A percentile compares a stretch with the other conserved stretches of the same genome.
These are phyloP conservation scores for Drosophila siamana DNA, from an alignment of 2,888 invertebrate genomes.

Conservation along the genomic window DNA sequence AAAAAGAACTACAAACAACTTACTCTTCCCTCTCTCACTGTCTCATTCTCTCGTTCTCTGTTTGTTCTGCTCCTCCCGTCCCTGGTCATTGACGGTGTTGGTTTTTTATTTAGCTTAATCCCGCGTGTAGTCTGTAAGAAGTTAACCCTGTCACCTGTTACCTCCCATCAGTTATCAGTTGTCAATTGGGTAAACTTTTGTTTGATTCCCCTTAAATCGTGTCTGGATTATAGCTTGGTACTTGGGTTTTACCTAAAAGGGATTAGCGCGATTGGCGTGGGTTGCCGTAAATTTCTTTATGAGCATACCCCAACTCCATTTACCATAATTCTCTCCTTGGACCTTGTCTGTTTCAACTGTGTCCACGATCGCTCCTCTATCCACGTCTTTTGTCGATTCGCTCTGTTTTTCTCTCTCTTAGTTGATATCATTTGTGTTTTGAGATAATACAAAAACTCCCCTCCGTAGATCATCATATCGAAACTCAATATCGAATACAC, in stretches of 20 bases:
- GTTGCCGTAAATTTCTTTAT: not conserved
- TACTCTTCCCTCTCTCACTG: constrained; percentile 26
- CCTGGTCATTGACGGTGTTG: constrained; percentile 72
- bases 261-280: not conserved
- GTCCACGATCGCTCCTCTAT: not conserved
- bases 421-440: constrained; percentile 35
- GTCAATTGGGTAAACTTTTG: constrained; percentile 39
- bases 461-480: constrained; percentile 27
- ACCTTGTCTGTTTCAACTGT: constrained; percentile 17
- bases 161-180: constrained; percentile 29
- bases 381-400: constrained; percentile 20
- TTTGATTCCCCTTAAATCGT: not conserved
- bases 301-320: too few relatives aligned
- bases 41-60: constrained; percentile 19
- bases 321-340: constrained; percentile 10
- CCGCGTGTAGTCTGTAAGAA: constrained; percentile 52
- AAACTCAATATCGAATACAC: constrained; percentile 28
- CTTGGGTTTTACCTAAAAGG: not conserved
- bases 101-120: constrained; percentile 50
- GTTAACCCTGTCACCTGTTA: constrained; percentile 30
- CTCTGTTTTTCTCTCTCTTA: constrained; percentile 23
- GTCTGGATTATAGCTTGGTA: not conserved
- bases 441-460: constrained; percentile 5
- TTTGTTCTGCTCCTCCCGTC: constrained; percentile 20
- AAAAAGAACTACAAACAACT: constrained; percentile 8